Evolutionary conservation across 23 tunicate species (phyloP).

Genomic region (Oikopleura vanhoeffeni): DNA sequence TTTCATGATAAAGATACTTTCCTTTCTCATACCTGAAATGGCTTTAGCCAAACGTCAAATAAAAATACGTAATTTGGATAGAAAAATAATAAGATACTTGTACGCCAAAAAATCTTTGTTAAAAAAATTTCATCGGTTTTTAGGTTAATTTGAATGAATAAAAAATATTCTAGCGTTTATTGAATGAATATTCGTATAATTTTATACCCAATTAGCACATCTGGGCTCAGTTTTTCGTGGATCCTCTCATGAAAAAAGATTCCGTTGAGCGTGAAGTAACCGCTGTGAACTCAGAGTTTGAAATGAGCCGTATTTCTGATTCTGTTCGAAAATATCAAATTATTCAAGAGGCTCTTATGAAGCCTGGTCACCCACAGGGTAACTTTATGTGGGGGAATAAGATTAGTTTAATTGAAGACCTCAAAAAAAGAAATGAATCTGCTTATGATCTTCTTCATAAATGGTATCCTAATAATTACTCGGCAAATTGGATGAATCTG

Average conservation of each 20-base stretch:
- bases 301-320: slow-evolving; percentile 42
- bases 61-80: too few relatives aligned
- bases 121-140: too few relatives aligned
- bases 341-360: slow-evolving; percentile 20
- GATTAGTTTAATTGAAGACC: slow-evolving; percentile 20
- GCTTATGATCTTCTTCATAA: slow-evolving; percentile 27
- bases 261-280: slow-evolving; percentile 57
- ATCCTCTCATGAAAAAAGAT: slow-evolving; percentile 35
- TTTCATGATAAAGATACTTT: too few relatives aligned
- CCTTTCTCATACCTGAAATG: too few relatives aligned
- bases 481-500: slow-evolving; percentile 35
- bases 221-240: slow-evolving; percentile 69
- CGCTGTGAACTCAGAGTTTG: slow-evolving; percentile 79
- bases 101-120: too few relatives aligned
- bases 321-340: slow-evolving; percentile 32
- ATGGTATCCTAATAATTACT: slow-evolving; percentile 32
- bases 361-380: slow-evolving; percentile 26
- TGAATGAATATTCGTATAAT: too few relatives aligned
- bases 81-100: too few relatives aligned
- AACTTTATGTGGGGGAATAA: slow-evolving; percentile 64
- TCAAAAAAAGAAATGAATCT: slow-evolving; percentile 23
- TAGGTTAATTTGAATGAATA: too few relatives aligned
- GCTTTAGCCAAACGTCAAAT: too few relatives aligned
- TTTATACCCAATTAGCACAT: too few relatives aligned
- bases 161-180: too few relatives aligned